phyloP scores from a whole-genome alignment of 2,113 vertebrate species.

The Motacilla tschutschensis region DNA sequence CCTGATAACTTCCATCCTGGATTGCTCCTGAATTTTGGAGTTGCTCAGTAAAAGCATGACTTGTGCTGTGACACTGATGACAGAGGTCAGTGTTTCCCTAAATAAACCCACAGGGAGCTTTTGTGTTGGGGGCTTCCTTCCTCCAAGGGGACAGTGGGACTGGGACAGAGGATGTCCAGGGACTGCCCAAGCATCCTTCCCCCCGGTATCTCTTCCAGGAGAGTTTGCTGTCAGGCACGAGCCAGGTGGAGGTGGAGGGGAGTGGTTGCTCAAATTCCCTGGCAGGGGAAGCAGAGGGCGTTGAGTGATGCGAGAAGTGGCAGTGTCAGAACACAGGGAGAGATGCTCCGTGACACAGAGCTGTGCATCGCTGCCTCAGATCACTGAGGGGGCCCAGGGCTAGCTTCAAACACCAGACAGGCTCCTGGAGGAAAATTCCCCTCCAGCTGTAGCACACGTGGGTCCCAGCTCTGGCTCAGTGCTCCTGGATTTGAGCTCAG shows the following conservation, averaged over 20 bases:
- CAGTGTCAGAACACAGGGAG: background rate
- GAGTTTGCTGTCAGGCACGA: background rate
- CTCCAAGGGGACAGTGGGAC: background rate
- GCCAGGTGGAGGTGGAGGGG: background rate
- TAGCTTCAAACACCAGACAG: background rate
- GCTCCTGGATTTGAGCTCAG: fast-evolving
- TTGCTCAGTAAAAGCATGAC: background rate
- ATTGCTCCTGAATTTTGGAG: background rate
- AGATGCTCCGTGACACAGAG: background rate
- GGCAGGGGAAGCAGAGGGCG: background rate
- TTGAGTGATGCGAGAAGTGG: background rate
- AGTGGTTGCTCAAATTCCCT: background rate
- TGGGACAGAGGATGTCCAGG: background rate
- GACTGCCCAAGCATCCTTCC: background rate
- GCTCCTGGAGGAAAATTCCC: background rate
- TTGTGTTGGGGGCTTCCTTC: background rate
- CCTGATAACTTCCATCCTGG: background rate
- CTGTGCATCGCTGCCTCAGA: background rate
- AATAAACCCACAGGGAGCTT: background rate
- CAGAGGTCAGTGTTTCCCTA: fast-evolving
- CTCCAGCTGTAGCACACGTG: background rate
- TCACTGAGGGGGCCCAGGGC: background rate
- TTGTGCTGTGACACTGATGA: background rate
- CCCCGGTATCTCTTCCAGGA: background rate
- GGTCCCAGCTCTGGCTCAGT: background rate